Percentiles rank a stretch among this genome's conserved stretches.
Evolutionary conservation across 2,113 vertebrate species (phyloP).

Genomic region (Isurus oxyrinchus): DNA sequence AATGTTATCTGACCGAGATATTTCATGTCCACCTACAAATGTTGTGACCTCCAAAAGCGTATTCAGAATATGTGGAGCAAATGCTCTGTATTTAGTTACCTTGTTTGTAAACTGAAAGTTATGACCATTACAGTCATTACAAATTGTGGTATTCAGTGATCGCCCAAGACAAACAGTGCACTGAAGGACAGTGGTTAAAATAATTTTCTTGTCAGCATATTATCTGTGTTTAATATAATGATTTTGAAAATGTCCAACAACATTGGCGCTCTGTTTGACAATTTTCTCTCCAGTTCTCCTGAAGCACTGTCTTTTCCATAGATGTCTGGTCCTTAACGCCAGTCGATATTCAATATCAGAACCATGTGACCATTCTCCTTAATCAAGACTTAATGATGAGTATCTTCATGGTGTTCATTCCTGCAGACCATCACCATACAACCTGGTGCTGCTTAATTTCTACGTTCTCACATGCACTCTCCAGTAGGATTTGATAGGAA

Average conservation of each 20-base stretch:
- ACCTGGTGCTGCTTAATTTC: background rate
- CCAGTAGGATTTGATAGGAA: background rate
- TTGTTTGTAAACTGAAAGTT: background rate
- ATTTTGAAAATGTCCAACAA: background rate
- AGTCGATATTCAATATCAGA: background rate
- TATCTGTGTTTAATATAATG: background rate
- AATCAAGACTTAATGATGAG: background rate
- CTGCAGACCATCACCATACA: background rate
- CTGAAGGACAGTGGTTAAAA: background rate
- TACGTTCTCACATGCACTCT: background rate
- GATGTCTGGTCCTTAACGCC: background rate
- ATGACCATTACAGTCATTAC: background rate
- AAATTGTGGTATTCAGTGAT: background rate
- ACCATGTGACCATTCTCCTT: background rate
- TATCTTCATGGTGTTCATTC: background rate
- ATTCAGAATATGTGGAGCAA: background rate
- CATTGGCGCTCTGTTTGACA: background rate
- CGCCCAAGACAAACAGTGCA: background rate
- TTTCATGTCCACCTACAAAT: background rate
- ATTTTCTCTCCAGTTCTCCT: background rate
- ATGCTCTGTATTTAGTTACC: background rate
- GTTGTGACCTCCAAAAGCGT: background rate
- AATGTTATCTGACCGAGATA: background rate
- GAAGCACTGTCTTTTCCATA: background rate
- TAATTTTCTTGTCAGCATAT: background rate